Base-by-base conservation (phyloP, 2,888 invertebrate species). In the Philopedon plagiatum region DNA sequence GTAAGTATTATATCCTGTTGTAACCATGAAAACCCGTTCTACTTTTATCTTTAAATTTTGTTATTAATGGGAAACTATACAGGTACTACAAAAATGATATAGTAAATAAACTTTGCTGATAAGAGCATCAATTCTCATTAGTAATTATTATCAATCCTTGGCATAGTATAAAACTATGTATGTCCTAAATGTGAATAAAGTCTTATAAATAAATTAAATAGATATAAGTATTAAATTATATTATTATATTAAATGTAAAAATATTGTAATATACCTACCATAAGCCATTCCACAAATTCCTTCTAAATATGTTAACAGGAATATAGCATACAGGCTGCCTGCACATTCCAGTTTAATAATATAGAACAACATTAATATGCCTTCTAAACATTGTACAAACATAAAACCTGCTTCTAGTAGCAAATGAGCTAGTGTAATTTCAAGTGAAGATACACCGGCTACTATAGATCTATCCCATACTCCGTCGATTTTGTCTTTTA, bases 211-310 rank as follows among this genome's bases (percentile, higher is more conserved):
- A n/a, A n/a, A n/a, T n/a, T n/a, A 18, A 9, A 49, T 49, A 18
- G 18, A 49, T 15, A 49, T 15, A 49, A 15, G 15, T 9, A 5
- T 29, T 4, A 29, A 29, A 5, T 29, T 29, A 29, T 29, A 5
- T 29, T 29, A 7, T 29, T 29, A 7, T 29, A n/a, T n/a, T n/a
- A n/a, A n/a, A n/a, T n/a, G n/a, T n/a, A n/a, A n/a, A n/a, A n/a
- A 7, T 26, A 5, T 26, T 11, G 34, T 9, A 5, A 11, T 15
- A 39, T 21, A 37, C 80, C 83, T 83, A 90, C 91, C 96, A 82
- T 93, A 94, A 80, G 92, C 90, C 94, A 97, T 95, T 68, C 96
- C 97, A 79, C 92, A 91, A 60, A 95, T 86, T 0, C 95, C 96
- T 78, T 92, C 90, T 76, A 94, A 85, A 75, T 93, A 88, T 3